phyloP scores from a whole-genome alignment of 2,797 vertebrate species.

The Lycodopsis pacificus region DNA sequence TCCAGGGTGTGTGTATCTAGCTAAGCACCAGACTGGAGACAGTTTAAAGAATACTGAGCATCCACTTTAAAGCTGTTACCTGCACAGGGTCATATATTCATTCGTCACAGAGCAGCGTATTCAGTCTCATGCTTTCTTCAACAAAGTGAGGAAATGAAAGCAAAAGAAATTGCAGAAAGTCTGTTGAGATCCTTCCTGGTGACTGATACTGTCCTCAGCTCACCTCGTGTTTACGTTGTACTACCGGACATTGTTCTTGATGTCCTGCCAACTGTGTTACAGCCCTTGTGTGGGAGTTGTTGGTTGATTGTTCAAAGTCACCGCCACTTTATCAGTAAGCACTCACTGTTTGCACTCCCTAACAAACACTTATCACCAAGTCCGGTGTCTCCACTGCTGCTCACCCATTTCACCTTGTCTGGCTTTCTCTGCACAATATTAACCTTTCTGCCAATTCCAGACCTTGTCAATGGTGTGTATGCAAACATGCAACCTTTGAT shows the following conservation, averaged over 20 bases:
- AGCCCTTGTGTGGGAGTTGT: slow-evolving; percentile 39
- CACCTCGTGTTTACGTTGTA: slow-evolving; percentile 25
- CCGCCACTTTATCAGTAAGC: slow-evolving; percentile 58
- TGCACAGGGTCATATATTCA: neutral
- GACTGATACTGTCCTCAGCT: neutral
- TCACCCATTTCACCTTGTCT: slow-evolving; percentile 42
- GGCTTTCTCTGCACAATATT: slow-evolving; percentile 24
- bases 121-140: neutral
- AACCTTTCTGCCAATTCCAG: slow-evolving; percentile 15
- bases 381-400: slow-evolving; percentile 31
- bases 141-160: slow-evolving; percentile 9
- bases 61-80: neutral
- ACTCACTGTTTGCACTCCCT: slow-evolving; percentile 66
- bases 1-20: neutral
- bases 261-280: slow-evolving; percentile 25
- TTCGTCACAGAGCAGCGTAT: neutral
- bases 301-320: slow-evolving; percentile 69
- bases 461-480: slow-evolving; percentile 1
- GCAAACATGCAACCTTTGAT: neutral
- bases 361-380: slow-evolving; percentile 63
- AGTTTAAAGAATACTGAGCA: neutral
- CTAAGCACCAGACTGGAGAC: neutral
- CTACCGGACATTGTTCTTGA: slow-evolving; percentile 31
- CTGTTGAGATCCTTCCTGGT: neutral
- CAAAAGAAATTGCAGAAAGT: neutral